A percentile compares a stretch with the other conserved stretches of the same genome.
Conservation (phyloP, 1,140 invertebrate species). For the Nephotettix cincticeps region DNA sequence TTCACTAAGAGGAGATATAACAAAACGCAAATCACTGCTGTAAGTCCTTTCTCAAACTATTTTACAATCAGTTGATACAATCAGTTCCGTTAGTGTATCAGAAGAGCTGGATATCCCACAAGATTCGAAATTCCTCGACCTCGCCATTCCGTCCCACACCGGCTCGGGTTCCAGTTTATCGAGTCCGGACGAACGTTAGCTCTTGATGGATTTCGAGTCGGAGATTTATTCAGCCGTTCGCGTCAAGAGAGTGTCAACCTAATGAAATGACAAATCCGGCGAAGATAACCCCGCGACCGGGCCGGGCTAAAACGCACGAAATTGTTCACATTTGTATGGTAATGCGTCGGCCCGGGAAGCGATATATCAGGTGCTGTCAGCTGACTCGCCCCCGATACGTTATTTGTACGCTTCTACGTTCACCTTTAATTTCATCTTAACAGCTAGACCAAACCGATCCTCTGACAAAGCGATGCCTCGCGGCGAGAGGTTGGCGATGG, state of each 20-base stretch:
- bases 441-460: neutral
- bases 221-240: constrained; percentile 2
- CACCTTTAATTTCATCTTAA: neutral
- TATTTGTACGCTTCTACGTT: constrained; percentile 4
- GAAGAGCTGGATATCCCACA: no score
- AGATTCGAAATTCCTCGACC: no score
- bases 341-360: constrained; percentile 8
- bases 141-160: no score
- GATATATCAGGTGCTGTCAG: constrained; percentile 9
- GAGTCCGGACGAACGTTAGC: no score
- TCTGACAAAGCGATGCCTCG: no score
- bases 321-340: constrained; percentile 25
- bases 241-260: neutral
- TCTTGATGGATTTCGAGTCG: neutral
- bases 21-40: no score
- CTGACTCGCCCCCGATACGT: neutral
- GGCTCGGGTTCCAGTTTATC: no score
- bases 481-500: no score
- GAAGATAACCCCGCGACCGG: neutral
- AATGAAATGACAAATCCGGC: constrained; percentile 10
- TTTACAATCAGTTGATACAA: no score
- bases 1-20: no score
- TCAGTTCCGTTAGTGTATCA: no score
- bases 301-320: constrained; percentile 18
- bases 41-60: no score